Evolutionary conservation across 2,113 vertebrate species (phyloP), one percentile per base, ranked within the genome.

Genomic region (Phalacrocorax brasilianus): DNA sequence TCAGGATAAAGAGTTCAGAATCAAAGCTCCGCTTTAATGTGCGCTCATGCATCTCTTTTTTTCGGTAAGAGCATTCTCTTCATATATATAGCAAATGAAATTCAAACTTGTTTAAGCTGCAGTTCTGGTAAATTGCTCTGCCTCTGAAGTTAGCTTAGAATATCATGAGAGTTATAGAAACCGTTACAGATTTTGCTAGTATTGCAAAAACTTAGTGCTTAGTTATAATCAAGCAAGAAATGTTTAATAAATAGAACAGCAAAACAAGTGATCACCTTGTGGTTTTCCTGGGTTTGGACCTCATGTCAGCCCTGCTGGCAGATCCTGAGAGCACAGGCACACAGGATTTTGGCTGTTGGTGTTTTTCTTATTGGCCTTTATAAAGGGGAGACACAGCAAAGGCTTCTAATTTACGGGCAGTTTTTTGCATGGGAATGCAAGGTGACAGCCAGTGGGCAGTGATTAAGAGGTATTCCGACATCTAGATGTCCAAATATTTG

Each of bases 1-100:
- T 97, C 97, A 97, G 96, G 97, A 97, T 97, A 96, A 97, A 97
- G 96, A 97, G 97, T 97, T 97, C 96, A 97, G 97, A 97, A 97
- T 97, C 97, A 98, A 97, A 97, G 97, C 97, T 97, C 89, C 87
- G 96, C 97, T 97, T 97, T 97, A 98, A 97, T 97, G 93, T 97
- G 96, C 63, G 61, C 97, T 97, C 93, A 93, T 94, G 97, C 96
- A 97, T 96, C 96, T 95, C 97, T 95, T 96, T 97, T 97, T 97
- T 97, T 96, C 97, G 97, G 97, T 94, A 94, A 97, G 93, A 96
- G 91, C 87, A 96, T 97, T 97, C 96, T 97, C 93, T 92, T 96
- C 93, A 86, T 96, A 97, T 97, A 97, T 96, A 97, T 94, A 95
- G 93, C 91, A 97, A 97, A 97, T 97, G 96, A 96, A 95, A 97